Evolutionary conservation across 2,888 invertebrate genomes (phyloP).

Genomic region (Aphodius granarius): DNA sequence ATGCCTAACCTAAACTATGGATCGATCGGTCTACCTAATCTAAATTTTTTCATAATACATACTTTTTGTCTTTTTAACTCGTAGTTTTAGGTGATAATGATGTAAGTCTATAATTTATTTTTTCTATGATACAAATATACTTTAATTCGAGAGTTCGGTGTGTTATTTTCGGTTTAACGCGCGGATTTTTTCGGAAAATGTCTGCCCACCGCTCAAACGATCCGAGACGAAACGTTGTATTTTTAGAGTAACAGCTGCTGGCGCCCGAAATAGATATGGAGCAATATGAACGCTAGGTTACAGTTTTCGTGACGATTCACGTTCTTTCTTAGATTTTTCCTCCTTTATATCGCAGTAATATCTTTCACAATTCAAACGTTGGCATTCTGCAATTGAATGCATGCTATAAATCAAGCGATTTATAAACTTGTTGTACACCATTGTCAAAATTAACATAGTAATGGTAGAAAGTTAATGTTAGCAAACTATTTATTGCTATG

Average conservation of each 20-base stretch:
- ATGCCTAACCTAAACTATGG: not conserved
- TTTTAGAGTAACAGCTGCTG: constrained; percentile 19
- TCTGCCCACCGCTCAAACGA: not conserved
- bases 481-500: not conserved
- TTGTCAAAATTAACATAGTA: not conserved
- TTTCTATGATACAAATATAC: not conserved
- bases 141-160: not conserved
- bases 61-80: not conserved
- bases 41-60: too few relatives aligned
- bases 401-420: not conserved
- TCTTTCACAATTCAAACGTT: not conserved
- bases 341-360: too few relatives aligned
- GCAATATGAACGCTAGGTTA: not conserved
- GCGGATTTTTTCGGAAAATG: not conserved
- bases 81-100: not conserved
- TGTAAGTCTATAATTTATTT: not conserved
- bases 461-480: not conserved
- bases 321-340: not conserved
- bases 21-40: too few relatives aligned
- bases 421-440: not conserved
- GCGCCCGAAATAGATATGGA: constrained; percentile 20
- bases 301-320: not conserved
- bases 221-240: constrained; percentile 5
- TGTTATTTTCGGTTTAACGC: not conserved
- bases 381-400: too few relatives aligned